Evolutionary conservation across 2,113 vertebrate species (phyloP), one percentile per base, ranked within the genome.

Genomic region (Conger conger): DNA sequence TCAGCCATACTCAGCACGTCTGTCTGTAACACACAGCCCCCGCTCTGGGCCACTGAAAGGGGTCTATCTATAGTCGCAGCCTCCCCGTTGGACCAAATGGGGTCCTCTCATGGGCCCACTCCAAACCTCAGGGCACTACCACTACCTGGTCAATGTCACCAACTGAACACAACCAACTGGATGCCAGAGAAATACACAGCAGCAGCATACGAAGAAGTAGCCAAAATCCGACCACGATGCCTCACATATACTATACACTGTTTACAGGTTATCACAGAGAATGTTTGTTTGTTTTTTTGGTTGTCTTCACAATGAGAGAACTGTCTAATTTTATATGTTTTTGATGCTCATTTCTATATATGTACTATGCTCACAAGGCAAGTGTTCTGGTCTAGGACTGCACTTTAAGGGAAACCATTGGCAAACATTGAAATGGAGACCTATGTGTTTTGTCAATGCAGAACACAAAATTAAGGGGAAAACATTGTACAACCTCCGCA

Each of bases 141-240:
- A 20, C 27, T 63, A n/a, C 76, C 77, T 79, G 11, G 36, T 36
- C 50, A 30, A 36, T 27, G 57, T 50, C 36, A 54, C 37, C 20
- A 78, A 20, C 76, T 36, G 53, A 45, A 84, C 37, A 40, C 18
- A 16, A 73, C 18, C 4, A 68, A 2, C 16, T 15, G 17, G 50
- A 50, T 36, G 23, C 76, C 20, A 18, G 42, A 54, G 30, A 79
- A 80, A 78, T 18, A 68, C 20, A 81, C 38, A 57, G 54, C 76
- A 54, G 45, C 33, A n/a, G 42, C 15, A 7, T 27, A 40, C 37
- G 57, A 54, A 36, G 40, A 82, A 82, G 42, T 84, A 82, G 76
- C 79, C 88, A 87, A 87, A 89, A 63, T 84, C 80, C 60, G 50
- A 85, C 83, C 86, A 83, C 54, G 54, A 63, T 84, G 85, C 85